These are phyloP conservation scores for Smutsia temminckii DNA, from an alignment of 2,797 vertebrate genomes.

Conservation along the genomic window DNA sequence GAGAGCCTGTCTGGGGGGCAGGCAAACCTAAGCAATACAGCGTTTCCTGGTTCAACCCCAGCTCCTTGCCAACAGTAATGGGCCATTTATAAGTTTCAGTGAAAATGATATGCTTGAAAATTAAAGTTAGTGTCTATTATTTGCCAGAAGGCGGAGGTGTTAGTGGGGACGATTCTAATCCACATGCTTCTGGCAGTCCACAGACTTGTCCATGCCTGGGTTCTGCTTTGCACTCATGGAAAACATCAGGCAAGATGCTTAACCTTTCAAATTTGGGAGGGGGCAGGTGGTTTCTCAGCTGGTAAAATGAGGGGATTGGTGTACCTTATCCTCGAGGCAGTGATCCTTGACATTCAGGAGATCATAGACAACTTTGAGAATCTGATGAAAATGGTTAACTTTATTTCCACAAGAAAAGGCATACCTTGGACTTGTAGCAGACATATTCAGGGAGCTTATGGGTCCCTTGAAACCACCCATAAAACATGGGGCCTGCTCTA, in stretches of 20 bases:
- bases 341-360: background rate
- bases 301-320: background rate
- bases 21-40: background rate
- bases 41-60: fast-evolving
- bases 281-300: fast-evolving
- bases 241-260: background rate
- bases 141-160: background rate
- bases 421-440: background rate
- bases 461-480: background rate
- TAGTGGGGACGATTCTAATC: background rate
- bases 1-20: background rate
- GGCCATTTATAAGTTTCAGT: background rate
- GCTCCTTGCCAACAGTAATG: background rate
- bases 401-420: background rate
- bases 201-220: background rate
- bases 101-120: background rate
- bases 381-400: background rate
- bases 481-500: background rate
- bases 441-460: background rate
- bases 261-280: background rate
- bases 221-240: background rate
- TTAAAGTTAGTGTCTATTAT: background rate
- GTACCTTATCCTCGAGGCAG: background rate
- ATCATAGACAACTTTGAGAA: background rate
- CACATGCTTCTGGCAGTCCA: background rate